Evolutionary conservation across 2,888 invertebrate genomes (phyloP), one percentile per base, ranked within the genome.

Genomic region (Tupiocoris notatus): DNA sequence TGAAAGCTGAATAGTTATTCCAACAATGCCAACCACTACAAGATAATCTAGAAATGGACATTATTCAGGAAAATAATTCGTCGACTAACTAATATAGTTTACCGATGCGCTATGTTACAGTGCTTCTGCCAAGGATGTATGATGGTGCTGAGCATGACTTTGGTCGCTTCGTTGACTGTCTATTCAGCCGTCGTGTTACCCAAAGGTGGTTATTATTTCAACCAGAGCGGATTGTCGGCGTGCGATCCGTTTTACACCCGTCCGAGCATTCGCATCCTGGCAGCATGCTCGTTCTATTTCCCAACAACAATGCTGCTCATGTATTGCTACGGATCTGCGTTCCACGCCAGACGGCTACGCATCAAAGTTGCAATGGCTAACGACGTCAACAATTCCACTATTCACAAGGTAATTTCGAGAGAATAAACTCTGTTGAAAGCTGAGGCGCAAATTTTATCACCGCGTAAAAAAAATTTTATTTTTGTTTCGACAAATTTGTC

Each of bases 291-390:
- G 79, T 92, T 94, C 85, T 95, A 94, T 84, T 94, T 94, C 82
- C 94, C 94, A 21, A 94, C 94, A 23, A 94, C 94, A 25, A 94
- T 94, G 94, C 92, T 93, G 78, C 86, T 94, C 82, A 94, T 94
- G 93, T 94, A 94, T 84, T 94, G 94, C 85, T 94, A 94, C 83
- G 94, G 94, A 39, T 93, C 93, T 21, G 94, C 94, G 66, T 94
- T 94, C 83, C 94, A 94, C 85, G 92, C 93, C 82, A 93, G 93
- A 85, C 92, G 93, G 84, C 89, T 91, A 79, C 88, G 92, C 79
- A 87, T 89, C 80, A 90, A 89, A 84, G 76, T 79, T n/a, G 79
- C 77, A 22, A 79, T 75, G 7, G 24, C 86, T 71, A 86, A 86
- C 80, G 86, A 86, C 77, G 82, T 84, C 79, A 84, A 83, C 24